A percentile compares a stretch with the other conserved stretches of the same genome.
These are phyloP conservation scores for Platorchestia sp. DNA, from an alignment of 1,140 invertebrate species.

Conservation along the genomic window DNA sequence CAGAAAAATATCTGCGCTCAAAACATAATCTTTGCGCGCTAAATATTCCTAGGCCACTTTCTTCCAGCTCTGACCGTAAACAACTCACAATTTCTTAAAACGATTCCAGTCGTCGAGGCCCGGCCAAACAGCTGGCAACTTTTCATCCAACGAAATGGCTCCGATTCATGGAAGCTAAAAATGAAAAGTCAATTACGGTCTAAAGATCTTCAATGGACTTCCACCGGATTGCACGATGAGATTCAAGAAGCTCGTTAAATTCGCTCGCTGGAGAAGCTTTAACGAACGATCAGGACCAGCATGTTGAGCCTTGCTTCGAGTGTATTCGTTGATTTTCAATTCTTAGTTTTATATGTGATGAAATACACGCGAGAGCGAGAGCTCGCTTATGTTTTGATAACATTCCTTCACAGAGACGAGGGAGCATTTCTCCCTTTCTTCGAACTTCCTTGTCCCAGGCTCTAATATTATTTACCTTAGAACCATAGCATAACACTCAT, in stretches of 20 bases:
- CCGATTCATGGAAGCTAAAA: conserved; percentile 20
- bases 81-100: conserved; percentile 30
- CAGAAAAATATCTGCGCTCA: not conserved
- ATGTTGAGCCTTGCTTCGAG: not conserved
- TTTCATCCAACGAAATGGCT: conserved; percentile 23
- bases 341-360: not conserved
- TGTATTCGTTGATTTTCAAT: not conserved
- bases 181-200: conserved; percentile 31
- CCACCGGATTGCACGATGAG: not conserved
- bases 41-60: conserved; percentile 1
- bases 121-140: conserved; percentile 28
- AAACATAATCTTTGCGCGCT: not conserved
- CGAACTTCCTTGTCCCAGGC: not conserved
- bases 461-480: not conserved
- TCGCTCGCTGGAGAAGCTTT: conserved; percentile 7
- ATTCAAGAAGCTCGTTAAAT: conserved; percentile 31
- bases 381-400: not conserved
- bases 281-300: not conserved
- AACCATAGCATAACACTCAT: not conserved
- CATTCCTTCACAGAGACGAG: not conserved
- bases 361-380: not conserved
- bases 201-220: conserved; percentile 39
- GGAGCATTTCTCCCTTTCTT: not conserved
- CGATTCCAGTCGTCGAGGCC: not conserved
- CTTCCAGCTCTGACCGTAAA: conserved; percentile 6